Evolutionary conservation across 2,113 vertebrate genomes (phyloP), one percentile per base, ranked within the genome.

Genomic region (Xiphophorus maculatus): DNA sequence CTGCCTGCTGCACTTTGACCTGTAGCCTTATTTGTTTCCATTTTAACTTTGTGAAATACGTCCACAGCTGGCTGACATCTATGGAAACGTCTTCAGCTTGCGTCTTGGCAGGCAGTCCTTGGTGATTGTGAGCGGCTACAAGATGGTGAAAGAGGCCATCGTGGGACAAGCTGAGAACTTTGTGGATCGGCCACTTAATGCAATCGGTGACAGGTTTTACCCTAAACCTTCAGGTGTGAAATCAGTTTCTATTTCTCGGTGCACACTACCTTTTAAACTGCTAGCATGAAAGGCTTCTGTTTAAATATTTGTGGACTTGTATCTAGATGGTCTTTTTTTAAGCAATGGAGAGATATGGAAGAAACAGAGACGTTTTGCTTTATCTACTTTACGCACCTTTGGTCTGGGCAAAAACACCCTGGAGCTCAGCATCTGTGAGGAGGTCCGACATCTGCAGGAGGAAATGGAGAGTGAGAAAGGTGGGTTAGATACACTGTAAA

Each of bases 341-440:
- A 95, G 94, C 70, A 94, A 1, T 0, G 95, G 95, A 13, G 83
- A 87, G 30, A 62, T 29, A 67, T 96, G 95, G 95, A 96, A 90
- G 85, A 91, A 62, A 64, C 95, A 96, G 74, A 83, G 95, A 17
- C 92, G 94, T 14, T 95, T 95, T 80, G 82, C 93, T 48, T 77
- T 95, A 81, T 88, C 69, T 44, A 95, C 94, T 0, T 87, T 97
- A 2, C 94, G 91, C 13, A 96, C 82, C 80, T 96, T 97, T 0
- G 95, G 96, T 22, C 6, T 96, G 84, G 95, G 95, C 1, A 96
- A 94, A 89, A 93, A 71, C 29, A 44, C 77, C 40, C 64, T 94
- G 76, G 95, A 95, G 25, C 73, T 62, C 19, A 32, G 65, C 15
- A 62, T 75, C 28, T 68, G 73, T 68, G 73, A 75, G 73, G 73